These are phyloP conservation scores for Hafferia zeledoni DNA, from an alignment of 2,797 vertebrate species.

Conservation along the genomic window DNA sequence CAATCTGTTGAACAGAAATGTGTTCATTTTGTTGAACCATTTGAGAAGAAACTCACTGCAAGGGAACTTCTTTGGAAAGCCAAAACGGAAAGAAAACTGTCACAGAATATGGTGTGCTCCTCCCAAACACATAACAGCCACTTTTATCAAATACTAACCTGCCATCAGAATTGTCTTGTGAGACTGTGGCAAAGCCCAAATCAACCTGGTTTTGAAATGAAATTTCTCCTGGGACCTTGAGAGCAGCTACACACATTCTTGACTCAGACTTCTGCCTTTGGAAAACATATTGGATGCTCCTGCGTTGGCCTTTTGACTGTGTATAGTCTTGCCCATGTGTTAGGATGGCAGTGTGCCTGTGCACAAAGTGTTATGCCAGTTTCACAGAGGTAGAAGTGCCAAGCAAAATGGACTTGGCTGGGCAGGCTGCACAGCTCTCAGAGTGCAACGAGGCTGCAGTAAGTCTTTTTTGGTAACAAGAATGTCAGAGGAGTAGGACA, in stretches of 20 bases:
- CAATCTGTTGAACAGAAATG: background rate
- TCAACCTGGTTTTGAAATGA: background rate
- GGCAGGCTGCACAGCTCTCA: slow-evolving; percentile 10
- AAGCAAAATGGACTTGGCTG: slow-evolving; percentile 69
- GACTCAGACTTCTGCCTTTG: slow-evolving; percentile 22
- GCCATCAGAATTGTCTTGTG: background rate
- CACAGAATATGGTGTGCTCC: background rate
- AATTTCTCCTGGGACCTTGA: background rate
- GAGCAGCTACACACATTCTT: slow-evolving; percentile 30
- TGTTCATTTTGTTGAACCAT: background rate
- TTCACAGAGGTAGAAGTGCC: slow-evolving; percentile 60
- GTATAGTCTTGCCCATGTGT: slow-evolving; percentile 52
- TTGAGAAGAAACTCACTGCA: background rate
- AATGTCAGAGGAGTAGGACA: slow-evolving; percentile 16
- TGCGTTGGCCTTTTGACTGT: slow-evolving; percentile 9
- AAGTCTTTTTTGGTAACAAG: slow-evolving; percentile 54
- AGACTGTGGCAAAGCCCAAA: background rate
- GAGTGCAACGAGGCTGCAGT: slow-evolving; percentile 23
- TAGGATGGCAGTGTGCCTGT: slow-evolving; percentile 52
- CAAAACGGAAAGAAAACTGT: background rate
- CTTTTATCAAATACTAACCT: background rate
- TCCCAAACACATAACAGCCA: background rate
- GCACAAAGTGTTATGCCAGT: slow-evolving; percentile 55
- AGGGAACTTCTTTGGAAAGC: background rate
- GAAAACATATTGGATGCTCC: slow-evolving; percentile 36